Base-by-base conservation (phyloP, 2,888 invertebrate genomes). In the Archips crataeganus region DNA sequence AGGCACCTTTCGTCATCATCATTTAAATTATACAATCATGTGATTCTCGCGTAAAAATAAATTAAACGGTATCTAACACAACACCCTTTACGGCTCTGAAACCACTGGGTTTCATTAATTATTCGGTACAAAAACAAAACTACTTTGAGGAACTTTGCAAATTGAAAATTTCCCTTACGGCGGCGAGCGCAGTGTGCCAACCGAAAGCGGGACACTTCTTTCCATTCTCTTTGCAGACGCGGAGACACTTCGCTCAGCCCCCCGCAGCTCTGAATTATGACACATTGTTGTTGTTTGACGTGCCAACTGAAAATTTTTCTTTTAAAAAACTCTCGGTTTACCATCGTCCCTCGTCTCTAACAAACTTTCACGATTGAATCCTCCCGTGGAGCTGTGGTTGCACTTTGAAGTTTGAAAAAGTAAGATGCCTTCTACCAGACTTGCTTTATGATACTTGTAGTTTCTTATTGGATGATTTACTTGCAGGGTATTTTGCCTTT, bases 211-310 rank as follows among this genome's bases (percentile, higher is more conserved):
- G 77, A 83, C 79, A 81, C 77, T 79, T 80, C 77, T 81, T 81
- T 75, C 59, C 76, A 76, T 74, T 76, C 76, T 68, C 79, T 71
- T 72, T 75, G 64, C 68, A 63, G 54, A 15, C 59, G 68, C 68
- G 47, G 45, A 61, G 61, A 59, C 70, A 70, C 70, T 70, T 70
- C 70, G 61, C 65, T 45, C 36, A 54, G 13, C 77, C 70, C 73
- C 76, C 83, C 83, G 81, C 83, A 83, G 82, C 79, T 83, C 82
- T 84, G 87, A 87, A 84, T 86, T 82, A 86, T 82, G 84, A 85
- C 82, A 82, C 81, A 86, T 88, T 85, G 80, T 85, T 84, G 81
- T 85, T 84, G 80, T 86, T 82, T 81, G 82, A 83, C 79, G 76
- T 78, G 75, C 75, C 71, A 74, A 78, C 81, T 78, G 79, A 83